A percentile compares a stretch with the other conserved stretches of the same genome.
These are phyloP conservation scores for Tautogolabrus adspersus DNA, from an alignment of 2,113 vertebrate species.

Conservation along the genomic window DNA sequence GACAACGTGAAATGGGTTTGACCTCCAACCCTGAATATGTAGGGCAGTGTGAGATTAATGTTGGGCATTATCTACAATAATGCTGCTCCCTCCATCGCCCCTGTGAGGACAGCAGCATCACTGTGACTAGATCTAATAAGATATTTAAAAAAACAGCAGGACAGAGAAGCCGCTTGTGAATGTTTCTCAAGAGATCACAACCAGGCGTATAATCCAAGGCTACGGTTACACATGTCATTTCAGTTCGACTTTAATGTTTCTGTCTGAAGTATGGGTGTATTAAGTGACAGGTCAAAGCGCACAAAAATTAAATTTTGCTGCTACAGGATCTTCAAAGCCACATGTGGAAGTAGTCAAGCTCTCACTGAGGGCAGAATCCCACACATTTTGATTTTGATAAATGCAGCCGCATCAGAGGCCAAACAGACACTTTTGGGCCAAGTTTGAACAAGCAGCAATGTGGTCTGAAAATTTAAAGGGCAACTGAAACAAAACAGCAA, in stretches of 20 bases:
- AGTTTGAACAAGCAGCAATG: slow-evolving; percentile 15
- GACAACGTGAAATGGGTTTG: slow-evolving; percentile 63
- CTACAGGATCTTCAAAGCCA: slow-evolving; percentile 39
- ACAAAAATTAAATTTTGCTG: slow-evolving; percentile 9
- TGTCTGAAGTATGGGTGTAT: slow-evolving; percentile 4
- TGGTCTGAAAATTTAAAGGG: slow-evolving; percentile 12
- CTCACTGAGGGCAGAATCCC: slow-evolving; percentile 22
- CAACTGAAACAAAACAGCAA: neutral
- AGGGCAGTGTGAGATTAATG: slow-evolving; percentile 75
- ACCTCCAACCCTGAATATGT: slow-evolving; percentile 63
- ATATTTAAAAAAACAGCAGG: slow-evolving; percentile 31
- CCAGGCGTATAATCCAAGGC: slow-evolving; percentile 21
- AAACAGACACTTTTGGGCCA: slow-evolving; percentile 4
- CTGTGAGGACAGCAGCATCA: slow-evolving; percentile 34
- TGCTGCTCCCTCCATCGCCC: slow-evolving; percentile 39
- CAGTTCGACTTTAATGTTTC: slow-evolving; percentile 13
- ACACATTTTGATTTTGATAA: slow-evolving; percentile 33
- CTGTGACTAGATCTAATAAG: slow-evolving; percentile 24
- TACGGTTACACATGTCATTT: slow-evolving; percentile 25
- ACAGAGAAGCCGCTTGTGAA: slow-evolving; percentile 13
- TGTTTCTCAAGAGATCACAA: slow-evolving; percentile 6
- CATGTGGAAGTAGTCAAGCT: slow-evolving; percentile 43
- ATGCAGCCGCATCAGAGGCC: slow-evolving; percentile 32
- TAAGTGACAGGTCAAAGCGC: slow-evolving; percentile 23
- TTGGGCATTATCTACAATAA: slow-evolving; percentile 63